These are phyloP conservation scores for Ecdyonurus torrentis DNA, from an alignment of 2,888 invertebrate genomes.

Conservation along the genomic window DNA sequence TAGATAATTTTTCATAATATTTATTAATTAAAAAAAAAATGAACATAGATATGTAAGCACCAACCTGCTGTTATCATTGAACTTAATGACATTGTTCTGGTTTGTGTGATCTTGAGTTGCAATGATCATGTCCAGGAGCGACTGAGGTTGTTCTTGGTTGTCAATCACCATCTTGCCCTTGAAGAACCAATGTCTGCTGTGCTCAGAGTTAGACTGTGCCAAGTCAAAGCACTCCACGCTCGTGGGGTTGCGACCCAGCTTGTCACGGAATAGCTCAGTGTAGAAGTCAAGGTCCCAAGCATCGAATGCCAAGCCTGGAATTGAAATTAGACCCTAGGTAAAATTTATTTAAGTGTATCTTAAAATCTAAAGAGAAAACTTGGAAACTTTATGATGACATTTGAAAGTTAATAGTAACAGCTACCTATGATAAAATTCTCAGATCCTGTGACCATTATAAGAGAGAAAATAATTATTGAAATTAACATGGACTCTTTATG, in stretches of 20 bases:
- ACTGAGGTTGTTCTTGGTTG: conserved; percentile 56
- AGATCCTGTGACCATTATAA: too few relatives aligned
- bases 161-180: conserved; percentile 78
- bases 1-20: too few relatives aligned
- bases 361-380: too few relatives aligned
- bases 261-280: conserved; percentile 64
- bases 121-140: conserved; percentile 84
- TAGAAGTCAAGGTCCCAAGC: conserved; percentile 86
- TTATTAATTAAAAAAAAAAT: too few relatives aligned
- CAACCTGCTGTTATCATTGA: conserved; percentile 82
- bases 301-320: conserved; percentile 76
- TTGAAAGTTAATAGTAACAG: too few relatives aligned
- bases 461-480: too few relatives aligned
- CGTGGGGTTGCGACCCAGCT: conserved; percentile 80
- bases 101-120: conserved; percentile 75
- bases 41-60: too few relatives aligned
- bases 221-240: conserved; percentile 96
- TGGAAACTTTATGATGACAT: too few relatives aligned
- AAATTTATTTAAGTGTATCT: too few relatives aligned
- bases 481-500: too few relatives aligned
- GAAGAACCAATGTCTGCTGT: conserved; percentile 98
- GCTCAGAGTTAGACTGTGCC: conserved; percentile 96
- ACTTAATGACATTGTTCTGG: conserved; percentile 89
- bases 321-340: too few relatives aligned
- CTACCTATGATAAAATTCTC: too few relatives aligned